These are phyloP conservation scores for Clunio marinus DNA, from an alignment of 2,888 invertebrate species.

Conservation along the genomic window DNA sequence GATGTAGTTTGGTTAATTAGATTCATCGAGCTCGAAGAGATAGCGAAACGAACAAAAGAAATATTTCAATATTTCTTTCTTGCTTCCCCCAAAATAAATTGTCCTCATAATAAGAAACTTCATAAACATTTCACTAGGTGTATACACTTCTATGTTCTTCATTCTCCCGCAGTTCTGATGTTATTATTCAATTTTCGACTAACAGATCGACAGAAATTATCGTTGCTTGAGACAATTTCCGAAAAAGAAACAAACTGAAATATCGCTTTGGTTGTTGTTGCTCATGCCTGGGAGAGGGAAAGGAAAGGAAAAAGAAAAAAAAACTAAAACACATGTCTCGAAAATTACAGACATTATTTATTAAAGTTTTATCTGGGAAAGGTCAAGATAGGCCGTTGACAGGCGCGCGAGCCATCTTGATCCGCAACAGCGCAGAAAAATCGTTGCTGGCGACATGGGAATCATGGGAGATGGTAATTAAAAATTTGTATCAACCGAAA, in stretches of 20 bases:
- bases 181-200: slow-evolving; percentile 2
- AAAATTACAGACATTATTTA: background rate
- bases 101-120: background rate
- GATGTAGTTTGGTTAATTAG: background rate
- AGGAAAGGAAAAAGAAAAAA: background rate
- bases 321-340: background rate
- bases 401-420: slow-evolving; percentile 18
- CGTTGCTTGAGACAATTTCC: background rate
- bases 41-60: slow-evolving; percentile 1
- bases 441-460: slow-evolving; percentile 1
- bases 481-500: slow-evolving; percentile 1
- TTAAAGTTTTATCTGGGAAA: background rate
- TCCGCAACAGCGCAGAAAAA: background rate
- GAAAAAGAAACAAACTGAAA: too few relatives aligned
- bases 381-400: slow-evolving; percentile 37
- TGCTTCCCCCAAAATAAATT: background rate
- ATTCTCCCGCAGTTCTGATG: background rate
- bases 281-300: too few relatives aligned
- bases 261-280: too few relatives aligned
- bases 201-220: background rate
- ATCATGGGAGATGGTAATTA: too few relatives aligned
- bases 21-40: background rate
- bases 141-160: background rate
- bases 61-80: background rate
- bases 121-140: background rate